Evolutionary conservation across 2,113 vertebrate genomes (phyloP).

Genomic region (Cynopterus brachyotis): DNA sequence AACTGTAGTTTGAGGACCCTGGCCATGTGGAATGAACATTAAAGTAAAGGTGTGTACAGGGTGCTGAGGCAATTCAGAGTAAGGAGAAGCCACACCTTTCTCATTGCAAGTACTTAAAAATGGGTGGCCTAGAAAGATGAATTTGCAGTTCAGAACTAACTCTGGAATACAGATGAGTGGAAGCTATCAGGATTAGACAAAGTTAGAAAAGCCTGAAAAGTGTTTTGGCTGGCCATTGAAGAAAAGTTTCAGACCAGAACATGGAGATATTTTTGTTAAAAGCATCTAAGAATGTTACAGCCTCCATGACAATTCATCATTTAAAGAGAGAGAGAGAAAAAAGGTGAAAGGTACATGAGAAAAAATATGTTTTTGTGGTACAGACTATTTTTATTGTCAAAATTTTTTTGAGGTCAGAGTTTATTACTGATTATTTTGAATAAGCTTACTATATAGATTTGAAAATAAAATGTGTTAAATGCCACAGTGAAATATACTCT

Average conservation of each 20-base stretch:
- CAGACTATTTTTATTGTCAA: not conserved
- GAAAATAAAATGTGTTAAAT: not conserved
- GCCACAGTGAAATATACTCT: not conserved
- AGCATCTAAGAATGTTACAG: not conserved
- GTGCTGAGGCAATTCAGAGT: not conserved
- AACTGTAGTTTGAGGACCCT: not conserved
- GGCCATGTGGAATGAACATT: not conserved
- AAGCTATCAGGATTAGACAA: not conserved
- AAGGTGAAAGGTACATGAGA: not conserved
- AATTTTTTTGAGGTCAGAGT: not conserved
- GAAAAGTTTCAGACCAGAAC: conserved; percentile 34
- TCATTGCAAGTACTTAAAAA: not conserved
- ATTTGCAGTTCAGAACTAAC: not conserved
- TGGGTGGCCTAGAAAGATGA: not conserved
- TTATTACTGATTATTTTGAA: not conserved
- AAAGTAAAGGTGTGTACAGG: not conserved
- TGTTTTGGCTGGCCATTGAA: not conserved
- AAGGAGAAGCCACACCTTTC: not conserved
- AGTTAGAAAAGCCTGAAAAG: not conserved
- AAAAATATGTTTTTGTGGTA: not conserved
- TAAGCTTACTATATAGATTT: not conserved
- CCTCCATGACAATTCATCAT: not conserved
- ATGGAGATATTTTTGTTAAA: conserved; percentile 38
- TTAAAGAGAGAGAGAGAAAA: not conserved
- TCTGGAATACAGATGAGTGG: not conserved